Evolutionary conservation across 2,888 invertebrate species (phyloP).

Genomic region (Macrophya alboannulata): DNA sequence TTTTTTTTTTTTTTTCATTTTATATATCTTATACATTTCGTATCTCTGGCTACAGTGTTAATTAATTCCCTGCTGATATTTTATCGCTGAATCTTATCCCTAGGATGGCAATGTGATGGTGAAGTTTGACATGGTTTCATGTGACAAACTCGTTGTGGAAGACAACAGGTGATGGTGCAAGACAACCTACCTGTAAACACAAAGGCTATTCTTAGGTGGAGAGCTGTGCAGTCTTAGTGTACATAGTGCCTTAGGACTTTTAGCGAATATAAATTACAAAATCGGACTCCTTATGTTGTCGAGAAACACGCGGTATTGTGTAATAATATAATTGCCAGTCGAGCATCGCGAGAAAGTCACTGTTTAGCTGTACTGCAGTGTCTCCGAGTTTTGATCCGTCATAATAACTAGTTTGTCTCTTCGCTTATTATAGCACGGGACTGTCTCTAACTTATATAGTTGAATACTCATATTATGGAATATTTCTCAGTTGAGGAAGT

Average conservation of each 20-base stretch:
- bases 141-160: conserved; percentile 22
- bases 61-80: background rate
- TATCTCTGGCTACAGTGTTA: background rate
- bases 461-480: background rate
- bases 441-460: background rate
- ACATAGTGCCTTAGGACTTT: background rate
- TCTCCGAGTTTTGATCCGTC: conserved; percentile 62
- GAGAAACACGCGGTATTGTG: conserved; percentile 60
- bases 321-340: conserved; percentile 64
- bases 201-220: background rate
- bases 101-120: background rate
- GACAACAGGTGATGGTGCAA: conserved; percentile 19
- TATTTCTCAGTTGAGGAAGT: background rate
- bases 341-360: conserved; percentile 65
- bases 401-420: conserved; percentile 58
- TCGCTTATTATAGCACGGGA: background rate
- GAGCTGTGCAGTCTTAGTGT: background rate
- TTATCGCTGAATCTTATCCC: background rate
- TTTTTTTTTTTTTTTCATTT: background rate
- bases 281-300: conserved; percentile 42
- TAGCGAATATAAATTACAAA: conserved; percentile 54
- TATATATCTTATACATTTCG: background rate
- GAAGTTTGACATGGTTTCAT: conserved; percentile 35
- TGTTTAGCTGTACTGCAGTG: conserved; percentile 49
- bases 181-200: background rate